Conservation (phyloP, 2,797 vertebrate genomes). For the Pyrrhura leucotis region DNA sequence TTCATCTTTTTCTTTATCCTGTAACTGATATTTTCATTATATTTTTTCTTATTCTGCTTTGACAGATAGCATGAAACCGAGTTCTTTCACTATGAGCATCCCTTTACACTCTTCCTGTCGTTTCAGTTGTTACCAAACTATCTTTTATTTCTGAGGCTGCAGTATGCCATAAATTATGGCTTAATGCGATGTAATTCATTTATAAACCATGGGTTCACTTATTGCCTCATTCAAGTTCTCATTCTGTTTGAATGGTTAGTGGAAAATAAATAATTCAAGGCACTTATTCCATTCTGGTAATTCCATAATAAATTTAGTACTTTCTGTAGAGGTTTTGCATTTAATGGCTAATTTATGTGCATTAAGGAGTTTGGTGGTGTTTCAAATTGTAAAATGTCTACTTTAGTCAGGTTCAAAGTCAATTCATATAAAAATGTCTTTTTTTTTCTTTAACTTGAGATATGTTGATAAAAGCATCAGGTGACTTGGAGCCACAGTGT, state of each 20-base stretch:
- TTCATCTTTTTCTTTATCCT: not conserved
- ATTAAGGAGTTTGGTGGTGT: not conserved
- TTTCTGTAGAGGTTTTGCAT: not conserved
- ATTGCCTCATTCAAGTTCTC: not conserved
- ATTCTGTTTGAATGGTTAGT: not conserved
- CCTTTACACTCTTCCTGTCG: not conserved
- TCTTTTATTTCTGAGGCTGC: not conserved
- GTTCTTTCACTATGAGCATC: not conserved
- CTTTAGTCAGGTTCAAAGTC: not conserved
- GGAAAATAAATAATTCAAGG: conserved; percentile 48
- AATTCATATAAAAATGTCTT: not conserved
- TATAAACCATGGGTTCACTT: not conserved
- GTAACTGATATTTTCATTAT: not conserved
- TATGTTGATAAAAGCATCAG: not conserved
- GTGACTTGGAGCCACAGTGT: not conserved
- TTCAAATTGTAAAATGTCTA: not conserved
- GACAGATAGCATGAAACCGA: not conserved
- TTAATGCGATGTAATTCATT: not conserved
- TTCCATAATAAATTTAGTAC: conserved; percentile 1
- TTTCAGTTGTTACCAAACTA: not conserved
- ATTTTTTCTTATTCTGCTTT: not conserved
- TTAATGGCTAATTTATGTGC: not conserved
- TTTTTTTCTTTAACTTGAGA: not conserved
- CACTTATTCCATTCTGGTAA: not conserved
- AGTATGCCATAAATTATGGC: not conserved